A percentile compares a stretch with the other conserved stretches of the same genome.
Evolutionary conservation across 2,888 invertebrate species (phyloP).

Genomic region (Aquatica leii): DNA sequence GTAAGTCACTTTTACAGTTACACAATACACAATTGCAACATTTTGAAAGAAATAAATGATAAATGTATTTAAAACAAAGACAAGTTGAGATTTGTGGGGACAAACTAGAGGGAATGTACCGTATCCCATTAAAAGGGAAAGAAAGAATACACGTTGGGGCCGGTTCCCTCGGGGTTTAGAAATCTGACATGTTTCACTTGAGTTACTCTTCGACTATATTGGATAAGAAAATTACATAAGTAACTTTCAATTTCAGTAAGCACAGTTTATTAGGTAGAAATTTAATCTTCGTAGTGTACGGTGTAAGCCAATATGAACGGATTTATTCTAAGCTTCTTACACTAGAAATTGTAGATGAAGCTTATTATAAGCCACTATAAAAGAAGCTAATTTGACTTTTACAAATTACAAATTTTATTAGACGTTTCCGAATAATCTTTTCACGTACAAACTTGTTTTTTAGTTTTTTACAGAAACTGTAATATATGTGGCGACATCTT

Average conservation of each 20-base stretch:
- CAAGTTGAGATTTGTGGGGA: background rate
- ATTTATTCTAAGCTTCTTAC: conserved; percentile 28
- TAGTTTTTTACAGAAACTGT: conserved; percentile 5
- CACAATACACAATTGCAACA: too few relatives aligned
- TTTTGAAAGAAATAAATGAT: too few relatives aligned
- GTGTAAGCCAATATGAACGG: conserved; percentile 24
- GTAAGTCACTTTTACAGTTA: too few relatives aligned
- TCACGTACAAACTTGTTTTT: too few relatives aligned
- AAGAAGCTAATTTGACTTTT: too few relatives aligned
- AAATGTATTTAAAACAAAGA: conserved; percentile 3
- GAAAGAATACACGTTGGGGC: conserved; percentile 27
- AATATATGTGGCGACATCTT: conserved; percentile 18
- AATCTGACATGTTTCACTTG: conserved; percentile 46
- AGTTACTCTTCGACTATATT: conserved; percentile 33
- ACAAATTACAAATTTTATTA: too few relatives aligned
- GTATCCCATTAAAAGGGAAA: conserved; percentile 31
- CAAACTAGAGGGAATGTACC: conserved; percentile 18
- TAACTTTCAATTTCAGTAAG: conserved; percentile 28
- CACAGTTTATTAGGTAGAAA: conserved; percentile 27
- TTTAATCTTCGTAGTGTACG: conserved; percentile 18
- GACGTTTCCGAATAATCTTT: too few relatives aligned
- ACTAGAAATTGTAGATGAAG: conserved; percentile 12
- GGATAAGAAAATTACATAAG: conserved; percentile 29
- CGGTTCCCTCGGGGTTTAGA: conserved; percentile 39
- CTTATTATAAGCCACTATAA: background rate